Evolutionary conservation across 2,113 vertebrate genomes (phyloP), one percentile per base, ranked within the genome.

Genomic region (Rhadina sibilatrix): DNA sequence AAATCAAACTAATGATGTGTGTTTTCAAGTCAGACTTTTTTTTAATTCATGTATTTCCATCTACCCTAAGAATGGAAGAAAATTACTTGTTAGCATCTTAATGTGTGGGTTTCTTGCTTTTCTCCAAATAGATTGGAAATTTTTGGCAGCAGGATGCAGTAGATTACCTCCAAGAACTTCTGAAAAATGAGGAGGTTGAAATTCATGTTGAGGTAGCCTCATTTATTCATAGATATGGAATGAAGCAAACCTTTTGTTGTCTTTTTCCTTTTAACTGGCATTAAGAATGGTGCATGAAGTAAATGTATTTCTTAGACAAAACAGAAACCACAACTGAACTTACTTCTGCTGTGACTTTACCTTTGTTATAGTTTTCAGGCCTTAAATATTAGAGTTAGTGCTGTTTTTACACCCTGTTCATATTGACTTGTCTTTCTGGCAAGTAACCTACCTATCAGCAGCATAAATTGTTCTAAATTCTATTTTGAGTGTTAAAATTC

Each of bases 71-170:
- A 87, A 83, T 3, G 15, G 15, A 61, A 57, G 38, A 70, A 2
- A 33, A 15, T 54, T 82, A 49, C 5, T 76, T 93, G 9, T n/a
- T 20, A 56, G 15, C 50, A 13, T 64, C 27, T 44, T 76, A 57
- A 75, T 40, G 4, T 63, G 13, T 15, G 27, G 4, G 2, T 77
- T 82, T 88, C 42, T 90, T 91, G 61, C 70, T 63, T 92, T 59
- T 84, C 33, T 25, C 38, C 30, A 72, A 69, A 76, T 37, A 99
- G 99, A 93, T 99, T 35, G 99, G 99, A 37, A 97, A 95, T 38
- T 63, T 47, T 61, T 99, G 99, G 99, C 99, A 99, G 93, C 82
- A 44, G 38, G 98, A 99, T 86, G 98, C 99, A 23, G 89, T 99
- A 77, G 97, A 97, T 66, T 96, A 98, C 50, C 97, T 99, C 97